Evolutionary conservation across 2,888 invertebrate genomes (phyloP).

Genomic region (Microctonus brassicae): DNA sequence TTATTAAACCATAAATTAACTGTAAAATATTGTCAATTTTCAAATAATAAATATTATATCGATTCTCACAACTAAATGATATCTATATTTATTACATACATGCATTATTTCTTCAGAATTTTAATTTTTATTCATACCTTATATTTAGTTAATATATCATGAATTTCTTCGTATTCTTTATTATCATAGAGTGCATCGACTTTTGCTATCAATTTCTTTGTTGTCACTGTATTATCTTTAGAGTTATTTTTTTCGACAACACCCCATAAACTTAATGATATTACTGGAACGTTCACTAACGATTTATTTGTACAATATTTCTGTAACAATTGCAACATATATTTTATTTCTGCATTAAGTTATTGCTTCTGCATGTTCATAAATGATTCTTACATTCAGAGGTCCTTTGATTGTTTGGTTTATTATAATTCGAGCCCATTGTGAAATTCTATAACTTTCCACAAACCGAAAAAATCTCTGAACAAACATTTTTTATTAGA

Average conservation of each 20-base stretch:
- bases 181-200: constrained; percentile 79
- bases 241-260: constrained; percentile 46
- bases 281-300: constrained; percentile 41
- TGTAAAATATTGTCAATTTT: no score
- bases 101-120: no score
- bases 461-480: constrained; percentile 33
- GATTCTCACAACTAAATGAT: no score
- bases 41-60: no score
- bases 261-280: constrained; percentile 55
- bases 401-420: not conserved
- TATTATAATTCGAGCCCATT: not conserved
- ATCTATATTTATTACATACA: no score
- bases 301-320: not conserved
- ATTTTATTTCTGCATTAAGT: constrained; percentile 1
- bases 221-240: constrained; percentile 55
- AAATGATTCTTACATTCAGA: constrained; percentile 19
- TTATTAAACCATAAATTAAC: no score
- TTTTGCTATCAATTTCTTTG: constrained; percentile 70
- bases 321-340: not conserved
- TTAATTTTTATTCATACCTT: constrained; percentile 70
- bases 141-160: constrained; percentile 73
- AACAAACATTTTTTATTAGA: not conserved
- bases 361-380: constrained; percentile 6
- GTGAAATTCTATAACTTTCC: constrained; percentile 29
- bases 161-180: constrained; percentile 77